A percentile compares a stretch with the other conserved stretches of the same genome.
phyloP scores from a whole-genome alignment of 2,888 invertebrate species.

The Apamea epomidion region DNA sequence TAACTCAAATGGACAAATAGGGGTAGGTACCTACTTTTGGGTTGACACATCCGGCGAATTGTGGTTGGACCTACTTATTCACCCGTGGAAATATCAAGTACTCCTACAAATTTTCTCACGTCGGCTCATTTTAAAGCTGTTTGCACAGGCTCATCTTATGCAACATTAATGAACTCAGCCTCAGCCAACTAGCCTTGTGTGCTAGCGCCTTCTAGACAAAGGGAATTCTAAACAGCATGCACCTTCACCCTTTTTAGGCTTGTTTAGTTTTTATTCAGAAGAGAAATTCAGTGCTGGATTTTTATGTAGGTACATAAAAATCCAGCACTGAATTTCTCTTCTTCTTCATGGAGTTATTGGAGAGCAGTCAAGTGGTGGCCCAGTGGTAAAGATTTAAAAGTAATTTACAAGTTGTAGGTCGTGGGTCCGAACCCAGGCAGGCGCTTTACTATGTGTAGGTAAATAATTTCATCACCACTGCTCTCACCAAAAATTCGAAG shows the following conservation, averaged over 20 bases:
- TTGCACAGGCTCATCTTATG: background rate
- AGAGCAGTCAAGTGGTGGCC: no score
- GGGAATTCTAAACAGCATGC: conserved; percentile 21
- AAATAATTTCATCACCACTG: no score
- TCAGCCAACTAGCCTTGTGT: conserved; percentile 30
- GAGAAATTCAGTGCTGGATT: background rate
- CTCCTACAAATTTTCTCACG: background rate
- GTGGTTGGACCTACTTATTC: background rate
- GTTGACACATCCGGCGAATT: background rate
- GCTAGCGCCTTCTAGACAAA: conserved; percentile 13
- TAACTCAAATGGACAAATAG: no score
- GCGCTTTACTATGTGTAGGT: no score
- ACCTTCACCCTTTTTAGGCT: background rate
- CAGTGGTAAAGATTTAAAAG: no score
- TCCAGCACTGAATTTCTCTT: no score
- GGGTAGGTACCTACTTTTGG: no score
- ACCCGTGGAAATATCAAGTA: background rate
- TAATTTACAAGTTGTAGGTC: no score
- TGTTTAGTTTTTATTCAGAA: background rate
- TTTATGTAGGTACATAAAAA: no score
- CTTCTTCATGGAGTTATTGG: no score
- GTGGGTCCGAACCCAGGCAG: no score
- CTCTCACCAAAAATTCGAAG: no score
- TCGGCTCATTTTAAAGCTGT: background rate
- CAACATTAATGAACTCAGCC: conserved; percentile 22